Base-by-base conservation (phyloP, 2,888 invertebrate genomes). In the Drosophila falleni region DNA sequence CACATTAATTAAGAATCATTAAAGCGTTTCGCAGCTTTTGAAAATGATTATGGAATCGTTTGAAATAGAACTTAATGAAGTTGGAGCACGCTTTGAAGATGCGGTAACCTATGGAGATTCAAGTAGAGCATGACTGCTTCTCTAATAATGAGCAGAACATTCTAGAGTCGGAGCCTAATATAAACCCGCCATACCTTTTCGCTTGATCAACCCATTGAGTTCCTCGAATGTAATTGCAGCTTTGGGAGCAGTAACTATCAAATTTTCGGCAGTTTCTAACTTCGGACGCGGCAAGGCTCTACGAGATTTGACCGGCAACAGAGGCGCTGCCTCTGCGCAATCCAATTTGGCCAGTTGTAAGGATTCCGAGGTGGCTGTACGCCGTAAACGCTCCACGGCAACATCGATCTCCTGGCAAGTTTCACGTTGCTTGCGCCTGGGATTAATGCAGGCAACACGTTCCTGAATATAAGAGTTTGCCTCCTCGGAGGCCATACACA, bases 141-240 rank as follows among this genome's bases (percentile, higher is more conserved):
- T 23, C 33, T 23, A 37, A 15, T n/a, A 13, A 46, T 50, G 1
- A 15, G 23, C 29, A n/a, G 29, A 41, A 16, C 9, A 10, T 46
- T 11, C 23, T 35, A 11, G 16, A 47, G 23, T n/a, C 16, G 47
- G 11, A 42, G 11, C 19, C 44, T 44, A 13, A 8, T 13, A 8
- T 44, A 29, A 47, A 49, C 26, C 49, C 49, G 33, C 31, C 47
- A 55, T 81, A 82, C 90, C 91, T 71, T 84, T 82, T 37, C 81
- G 60, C 63, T 84, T 89, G 63, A 89, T 73, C 33, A 86, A 49
- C 35, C 80, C 80, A 46, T 89, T 86, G 11, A 89, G 79, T 3
- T 86, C 74, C 5, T 89, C 89, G 41, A 89, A 86, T 5, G 67
- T 77, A 61, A 87, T 71, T 11, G 74, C 42, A 4, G 54, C 68